Conservation (phyloP, 2,113 vertebrate genomes). For the Clarias batrachus region DNA sequence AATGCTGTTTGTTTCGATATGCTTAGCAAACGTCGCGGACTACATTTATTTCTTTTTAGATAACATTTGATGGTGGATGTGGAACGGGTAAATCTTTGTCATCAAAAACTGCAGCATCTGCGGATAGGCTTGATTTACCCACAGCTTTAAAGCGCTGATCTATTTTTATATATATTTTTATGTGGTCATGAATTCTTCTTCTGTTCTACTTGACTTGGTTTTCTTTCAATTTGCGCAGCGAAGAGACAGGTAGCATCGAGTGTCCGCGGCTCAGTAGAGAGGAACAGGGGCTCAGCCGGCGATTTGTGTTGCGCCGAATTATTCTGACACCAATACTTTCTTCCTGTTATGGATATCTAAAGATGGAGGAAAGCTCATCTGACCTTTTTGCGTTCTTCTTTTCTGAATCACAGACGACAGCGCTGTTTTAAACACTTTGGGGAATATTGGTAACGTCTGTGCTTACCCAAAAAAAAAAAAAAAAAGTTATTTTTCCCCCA, state of each 20-base stretch:
- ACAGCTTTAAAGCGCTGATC: neutral
- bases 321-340: slow-evolving; percentile 38
- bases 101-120: neutral
- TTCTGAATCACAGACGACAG: slow-evolving; percentile 55
- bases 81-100: neutral
- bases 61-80: neutral
- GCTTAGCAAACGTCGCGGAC: neutral
- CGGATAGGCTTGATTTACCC: neutral
- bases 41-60: neutral
- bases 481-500: neutral
- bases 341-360: slow-evolving; percentile 58
- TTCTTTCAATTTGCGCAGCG: slow-evolving; percentile 31
- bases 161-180: neutral
- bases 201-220: slow-evolving; percentile 35
- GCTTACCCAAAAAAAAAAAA: slow-evolving; percentile 35
- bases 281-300: slow-evolving; percentile 23
- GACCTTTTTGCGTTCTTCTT: slow-evolving; percentile 61
- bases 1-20: neutral
- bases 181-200: neutral
- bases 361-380: slow-evolving; percentile 52
- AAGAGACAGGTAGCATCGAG: slow-evolving; percentile 27
- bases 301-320: slow-evolving; percentile 34
- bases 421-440: slow-evolving; percentile 61
- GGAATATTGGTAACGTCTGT: slow-evolving; percentile 59
- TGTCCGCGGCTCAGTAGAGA: slow-evolving; percentile 35